Conservation (phyloP, 2,888 invertebrate genomes). For the Euzetes globulus region DNA sequence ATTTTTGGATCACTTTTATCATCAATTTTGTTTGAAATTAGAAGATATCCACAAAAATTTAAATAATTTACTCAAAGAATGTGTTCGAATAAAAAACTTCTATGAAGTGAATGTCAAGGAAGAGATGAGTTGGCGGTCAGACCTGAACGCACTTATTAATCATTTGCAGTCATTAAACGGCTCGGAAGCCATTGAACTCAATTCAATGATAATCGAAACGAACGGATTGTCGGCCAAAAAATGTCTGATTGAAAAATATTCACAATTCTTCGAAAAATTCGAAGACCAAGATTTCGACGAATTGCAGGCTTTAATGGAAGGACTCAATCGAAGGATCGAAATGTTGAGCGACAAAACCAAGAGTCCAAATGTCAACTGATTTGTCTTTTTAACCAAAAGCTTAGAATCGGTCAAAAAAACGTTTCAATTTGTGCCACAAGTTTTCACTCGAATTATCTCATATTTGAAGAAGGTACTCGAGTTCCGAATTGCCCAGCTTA, state of each 20-base stretch:
- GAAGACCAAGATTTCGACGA: background rate
- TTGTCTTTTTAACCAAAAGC: too few relatives aligned
- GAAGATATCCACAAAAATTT: background rate
- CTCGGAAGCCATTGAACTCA: background rate
- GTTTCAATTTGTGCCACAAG: too few relatives aligned
- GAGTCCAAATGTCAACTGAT: too few relatives aligned
- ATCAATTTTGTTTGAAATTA: background rate
- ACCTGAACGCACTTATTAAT: background rate
- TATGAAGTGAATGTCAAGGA: background rate
- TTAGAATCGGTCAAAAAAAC: too few relatives aligned
- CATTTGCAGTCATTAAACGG: background rate
- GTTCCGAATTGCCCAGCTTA: too few relatives aligned
- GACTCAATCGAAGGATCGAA: background rate
- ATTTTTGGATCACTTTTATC: background rate
- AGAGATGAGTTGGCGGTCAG: constrained; percentile 9
- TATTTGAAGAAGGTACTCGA: too few relatives aligned
- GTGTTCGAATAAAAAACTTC: constrained; percentile 11
- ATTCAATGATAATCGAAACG: background rate
- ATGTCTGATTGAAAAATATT: background rate
- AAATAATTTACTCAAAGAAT: background rate
- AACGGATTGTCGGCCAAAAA: background rate
- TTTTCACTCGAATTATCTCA: too few relatives aligned
- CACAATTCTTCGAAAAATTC: background rate
- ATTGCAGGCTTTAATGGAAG: background rate
- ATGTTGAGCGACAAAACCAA: background rate